Percentiles rank a stretch among this genome's conserved stretches.
Evolutionary conservation across 2,113 vertebrate genomes (phyloP).

Genomic region (Ptyas mucosa): DNA sequence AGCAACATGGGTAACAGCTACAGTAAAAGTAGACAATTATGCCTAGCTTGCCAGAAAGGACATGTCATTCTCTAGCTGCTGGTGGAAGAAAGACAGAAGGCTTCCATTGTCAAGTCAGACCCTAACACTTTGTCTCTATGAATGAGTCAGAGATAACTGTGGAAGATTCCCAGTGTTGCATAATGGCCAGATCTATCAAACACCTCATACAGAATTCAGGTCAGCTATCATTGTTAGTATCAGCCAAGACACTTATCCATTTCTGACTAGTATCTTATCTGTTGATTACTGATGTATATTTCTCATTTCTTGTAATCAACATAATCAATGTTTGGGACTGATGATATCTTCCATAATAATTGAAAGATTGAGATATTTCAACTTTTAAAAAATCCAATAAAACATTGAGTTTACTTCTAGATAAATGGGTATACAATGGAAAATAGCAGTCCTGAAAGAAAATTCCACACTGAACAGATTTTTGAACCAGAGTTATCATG

Average conservation of each 20-base stretch:
- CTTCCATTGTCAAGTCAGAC: background rate
- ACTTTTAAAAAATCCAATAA: background rate
- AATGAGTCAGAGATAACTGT: background rate
- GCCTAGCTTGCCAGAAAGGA: background rate
- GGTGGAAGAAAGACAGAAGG: background rate
- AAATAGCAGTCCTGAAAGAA: background rate
- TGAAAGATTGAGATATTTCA: background rate
- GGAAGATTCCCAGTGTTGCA: background rate
- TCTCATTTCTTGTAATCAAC: background rate
- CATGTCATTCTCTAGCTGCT: background rate
- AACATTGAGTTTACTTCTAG: background rate
- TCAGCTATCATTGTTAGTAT: background rate
- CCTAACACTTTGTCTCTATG: background rate
- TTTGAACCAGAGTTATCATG: background rate
- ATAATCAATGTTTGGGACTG: background rate
- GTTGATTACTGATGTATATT: background rate
- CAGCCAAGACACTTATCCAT: background rate
- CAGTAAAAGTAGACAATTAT: background rate
- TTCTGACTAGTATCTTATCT: background rate
- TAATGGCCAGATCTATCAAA: background rate
- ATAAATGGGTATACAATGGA: background rate
- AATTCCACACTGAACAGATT: background rate
- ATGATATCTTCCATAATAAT: background rate
- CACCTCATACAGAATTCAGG: background rate
- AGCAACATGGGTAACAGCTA: background rate